Percentiles rank a stretch among this genome's conserved stretches.
These are phyloP conservation scores for Teleiodes luculella DNA, from an alignment of 2,888 invertebrate genomes.

Conservation along the genomic window DNA sequence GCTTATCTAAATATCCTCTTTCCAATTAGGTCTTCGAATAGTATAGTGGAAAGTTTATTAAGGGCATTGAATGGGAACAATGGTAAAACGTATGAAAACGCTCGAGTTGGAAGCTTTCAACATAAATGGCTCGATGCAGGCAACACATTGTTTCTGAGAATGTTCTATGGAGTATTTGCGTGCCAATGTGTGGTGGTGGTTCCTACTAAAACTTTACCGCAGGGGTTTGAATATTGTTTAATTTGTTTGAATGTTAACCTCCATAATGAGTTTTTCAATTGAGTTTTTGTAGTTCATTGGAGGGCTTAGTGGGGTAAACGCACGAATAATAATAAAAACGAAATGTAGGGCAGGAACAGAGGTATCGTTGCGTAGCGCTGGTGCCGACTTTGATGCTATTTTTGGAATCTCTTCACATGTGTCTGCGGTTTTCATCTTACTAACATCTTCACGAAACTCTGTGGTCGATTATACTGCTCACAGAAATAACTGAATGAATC, in stretches of 20 bases:
- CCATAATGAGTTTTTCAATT: conserved; percentile 21
- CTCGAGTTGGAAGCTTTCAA: not conserved
- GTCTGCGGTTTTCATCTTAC: conserved; percentile 57
- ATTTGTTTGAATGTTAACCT: not conserved
- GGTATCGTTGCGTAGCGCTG: conserved; percentile 45
- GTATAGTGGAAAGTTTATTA: not conserved
- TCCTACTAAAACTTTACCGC: conserved; percentile 31
- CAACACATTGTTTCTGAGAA: conserved; percentile 52
- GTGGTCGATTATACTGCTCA: conserved; percentile 40
- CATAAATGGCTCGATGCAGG: conserved; percentile 43
- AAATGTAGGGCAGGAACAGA: conserved; percentile 60
- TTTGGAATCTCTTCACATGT: conserved; percentile 55
- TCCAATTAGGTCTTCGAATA: not conserved
- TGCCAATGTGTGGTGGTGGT: conserved; percentile 37
- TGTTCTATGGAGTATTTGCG: conserved; percentile 47
- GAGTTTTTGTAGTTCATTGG: conserved; percentile 39
- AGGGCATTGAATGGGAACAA: conserved; percentile 9
- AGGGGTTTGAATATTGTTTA: conserved; percentile 3
- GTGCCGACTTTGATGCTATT: conserved; percentile 62
- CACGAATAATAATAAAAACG: conserved; percentile 32
- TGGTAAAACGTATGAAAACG: not conserved
- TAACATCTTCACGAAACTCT: conserved; percentile 23
- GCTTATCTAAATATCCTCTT: conserved; percentile 21
- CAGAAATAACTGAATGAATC: conserved; percentile 24
- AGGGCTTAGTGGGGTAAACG: conserved; percentile 41